Evolutionary conservation across 1,140 invertebrate species (phyloP), one percentile per base, ranked within the genome.

Genomic region (Bombus cullumanus): DNA sequence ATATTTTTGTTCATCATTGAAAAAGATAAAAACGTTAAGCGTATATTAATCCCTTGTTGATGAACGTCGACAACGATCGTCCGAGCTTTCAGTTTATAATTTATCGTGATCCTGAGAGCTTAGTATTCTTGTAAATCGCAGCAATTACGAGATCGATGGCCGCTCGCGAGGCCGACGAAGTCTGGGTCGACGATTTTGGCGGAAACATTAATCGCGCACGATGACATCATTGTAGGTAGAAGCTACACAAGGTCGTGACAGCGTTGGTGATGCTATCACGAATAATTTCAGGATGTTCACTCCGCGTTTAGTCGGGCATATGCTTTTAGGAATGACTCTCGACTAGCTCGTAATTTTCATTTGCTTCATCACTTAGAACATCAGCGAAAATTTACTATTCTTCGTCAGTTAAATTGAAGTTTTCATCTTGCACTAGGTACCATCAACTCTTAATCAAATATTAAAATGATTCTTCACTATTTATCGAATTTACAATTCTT

Each of bases 101-200:
- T 81, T 31, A 43, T 8, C 25, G 13, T 12, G 12, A 8, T 8
- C n/a, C 28, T 4, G 43, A 10, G 15, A 68, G 10, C 22, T 34
- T 22, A 31, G 28, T 22, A 37, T 5, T 15, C 22, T 13, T 57
- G 64, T 57, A 43, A 69, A 78, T 78, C 28, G 74, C n/a, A n/a
- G 39, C 28, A 41, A 83, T 83, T 68, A 78, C 22, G n/a, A 77
- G 74, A 83, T 83, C 82, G 82, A 78, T 76, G 74, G 64, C 69
- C 66, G 69, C 41, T 47, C 39, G 37, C 81, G 77, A 41, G 64
- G 39, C 68, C 62, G 47, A 39, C 34, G 41, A 74, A 28, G 66
- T 34, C 43, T 77, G 34, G 39, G 57, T 43, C 57, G 77, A 59
- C 41, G 73, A 62, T 43, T 74, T 81, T 71, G 86, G 72, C 82